phyloP scores from a whole-genome alignment of 2,888 invertebrate species.

The Mesorhabditis sp. region DNA sequence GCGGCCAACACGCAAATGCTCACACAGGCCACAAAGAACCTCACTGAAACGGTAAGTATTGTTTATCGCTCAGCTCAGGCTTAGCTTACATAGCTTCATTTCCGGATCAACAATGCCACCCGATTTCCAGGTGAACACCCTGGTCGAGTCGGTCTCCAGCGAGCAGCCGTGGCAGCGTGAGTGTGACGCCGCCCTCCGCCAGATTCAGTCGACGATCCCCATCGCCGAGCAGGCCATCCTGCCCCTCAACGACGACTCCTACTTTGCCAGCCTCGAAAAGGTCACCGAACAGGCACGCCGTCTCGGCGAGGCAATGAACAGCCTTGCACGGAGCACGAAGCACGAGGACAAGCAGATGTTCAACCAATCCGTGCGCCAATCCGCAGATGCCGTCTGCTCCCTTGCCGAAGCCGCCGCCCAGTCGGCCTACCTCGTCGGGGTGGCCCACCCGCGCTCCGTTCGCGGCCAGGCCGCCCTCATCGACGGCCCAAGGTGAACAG shows the following conservation, averaged over 20 bases:
- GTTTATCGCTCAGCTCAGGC: constrained; percentile 5
- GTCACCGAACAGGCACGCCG: constrained; percentile 79
- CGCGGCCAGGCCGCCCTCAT: constrained; percentile 79
- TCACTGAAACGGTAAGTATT: constrained; percentile 30
- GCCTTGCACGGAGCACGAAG: constrained; percentile 87
- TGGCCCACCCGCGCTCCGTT: constrained; percentile 82
- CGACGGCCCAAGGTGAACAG: constrained; percentile 80
- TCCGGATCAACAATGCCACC: not conserved
- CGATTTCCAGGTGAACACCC: constrained; percentile 69
- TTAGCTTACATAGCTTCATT: not conserved
- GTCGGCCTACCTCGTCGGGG: constrained; percentile 88
- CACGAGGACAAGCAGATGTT: constrained; percentile 80
- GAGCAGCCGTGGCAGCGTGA: constrained; percentile 90
- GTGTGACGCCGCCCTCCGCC: constrained; percentile 88
- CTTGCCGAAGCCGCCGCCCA: constrained; percentile 86
- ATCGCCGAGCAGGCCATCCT: constrained; percentile 80
- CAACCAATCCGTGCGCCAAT: constrained; percentile 72
- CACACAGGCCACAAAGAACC: constrained; percentile 26
- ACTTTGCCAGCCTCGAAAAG: constrained; percentile 34
- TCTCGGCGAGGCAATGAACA: constrained; percentile 74
- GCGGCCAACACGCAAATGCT: constrained; percentile 35
- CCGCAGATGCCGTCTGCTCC: constrained; percentile 82
- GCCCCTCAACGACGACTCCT: constrained; percentile 77
- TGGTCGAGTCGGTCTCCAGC: constrained; percentile 87
- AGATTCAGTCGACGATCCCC: constrained; percentile 69